A percentile compares a stretch with the other conserved stretches of the same genome.
Evolutionary conservation across 1,140 invertebrate species (phyloP).

Genomic region (Arion vulgaris): DNA sequence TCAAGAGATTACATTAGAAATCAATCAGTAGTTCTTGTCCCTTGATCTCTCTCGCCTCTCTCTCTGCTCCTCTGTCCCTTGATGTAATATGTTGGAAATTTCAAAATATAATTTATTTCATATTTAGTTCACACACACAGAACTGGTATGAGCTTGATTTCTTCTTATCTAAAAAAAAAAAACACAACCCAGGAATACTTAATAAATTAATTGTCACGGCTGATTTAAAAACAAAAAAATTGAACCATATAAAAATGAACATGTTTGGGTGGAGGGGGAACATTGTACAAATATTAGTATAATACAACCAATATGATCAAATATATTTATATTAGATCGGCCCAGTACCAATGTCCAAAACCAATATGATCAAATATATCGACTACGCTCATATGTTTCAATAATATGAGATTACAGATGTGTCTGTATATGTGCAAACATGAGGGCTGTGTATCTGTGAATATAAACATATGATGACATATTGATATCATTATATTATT

Average conservation of each 20-base stretch:
- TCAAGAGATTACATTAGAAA: no score
- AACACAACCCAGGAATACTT: no score
- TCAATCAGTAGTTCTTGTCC: no score
- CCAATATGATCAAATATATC: not conserved
- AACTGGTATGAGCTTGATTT: no score
- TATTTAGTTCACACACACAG: no score
- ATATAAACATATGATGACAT: not conserved
- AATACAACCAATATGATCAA: not conserved
- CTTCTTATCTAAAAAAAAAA: no score
- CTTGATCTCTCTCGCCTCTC: no score
- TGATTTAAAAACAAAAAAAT: not conserved
- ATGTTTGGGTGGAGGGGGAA: no score
- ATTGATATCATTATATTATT: no score
- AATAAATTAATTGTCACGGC: not conserved
- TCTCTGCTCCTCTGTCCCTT: no score
- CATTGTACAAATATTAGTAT: not conserved
- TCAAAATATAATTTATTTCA: no score
- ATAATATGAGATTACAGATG: not conserved
- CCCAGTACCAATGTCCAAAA: not conserved
- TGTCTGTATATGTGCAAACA: not conserved
- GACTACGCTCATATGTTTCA: not conserved
- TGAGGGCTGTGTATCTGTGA: not conserved
- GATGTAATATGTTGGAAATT: no score
- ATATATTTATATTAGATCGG: not conserved
- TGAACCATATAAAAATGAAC: not conserved